phyloP scores from a whole-genome alignment of 2,888 invertebrate genomes.

The Tenodera sinensis region DNA sequence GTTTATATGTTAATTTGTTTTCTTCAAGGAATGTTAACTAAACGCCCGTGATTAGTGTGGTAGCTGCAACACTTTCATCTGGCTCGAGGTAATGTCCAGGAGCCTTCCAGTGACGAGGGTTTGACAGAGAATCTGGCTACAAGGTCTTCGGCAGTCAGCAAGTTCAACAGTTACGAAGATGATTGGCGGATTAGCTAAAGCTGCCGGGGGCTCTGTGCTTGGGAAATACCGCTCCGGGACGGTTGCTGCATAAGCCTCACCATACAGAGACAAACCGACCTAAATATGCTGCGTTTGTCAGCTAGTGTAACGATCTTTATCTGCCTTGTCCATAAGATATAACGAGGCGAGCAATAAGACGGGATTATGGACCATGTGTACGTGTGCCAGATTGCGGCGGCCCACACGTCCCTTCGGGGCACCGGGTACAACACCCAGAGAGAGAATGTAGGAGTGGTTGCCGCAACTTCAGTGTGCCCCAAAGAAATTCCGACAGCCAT shows the following conservation, averaged over 20 bases:
- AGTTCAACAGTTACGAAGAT: background rate
- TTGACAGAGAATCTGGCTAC: background rate
- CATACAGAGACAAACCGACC: background rate
- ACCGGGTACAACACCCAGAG: background rate
- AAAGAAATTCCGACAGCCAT: background rate
- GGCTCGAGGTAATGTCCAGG: background rate
- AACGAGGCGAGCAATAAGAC: background rate
- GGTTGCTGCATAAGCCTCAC: background rate
- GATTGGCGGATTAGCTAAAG: background rate
- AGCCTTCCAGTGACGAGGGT: no score
- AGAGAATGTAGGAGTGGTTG: background rate
- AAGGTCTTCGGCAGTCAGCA: background rate
- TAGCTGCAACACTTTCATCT: no score
- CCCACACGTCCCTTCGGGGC: background rate
- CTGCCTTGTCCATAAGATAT: background rate
- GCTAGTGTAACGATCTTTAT: background rate
- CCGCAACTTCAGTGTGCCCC: no score
- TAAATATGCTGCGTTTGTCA: background rate
- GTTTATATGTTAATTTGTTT: no score
- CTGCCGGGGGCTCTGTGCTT: background rate
- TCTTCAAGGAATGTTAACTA: no score
- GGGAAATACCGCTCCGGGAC: background rate
- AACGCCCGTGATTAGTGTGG: no score
- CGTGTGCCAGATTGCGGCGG: background rate
- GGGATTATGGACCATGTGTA: background rate